Evolutionary conservation across 1,140 invertebrate species (phyloP).

Genomic region (Solenopsis invicta): DNA sequence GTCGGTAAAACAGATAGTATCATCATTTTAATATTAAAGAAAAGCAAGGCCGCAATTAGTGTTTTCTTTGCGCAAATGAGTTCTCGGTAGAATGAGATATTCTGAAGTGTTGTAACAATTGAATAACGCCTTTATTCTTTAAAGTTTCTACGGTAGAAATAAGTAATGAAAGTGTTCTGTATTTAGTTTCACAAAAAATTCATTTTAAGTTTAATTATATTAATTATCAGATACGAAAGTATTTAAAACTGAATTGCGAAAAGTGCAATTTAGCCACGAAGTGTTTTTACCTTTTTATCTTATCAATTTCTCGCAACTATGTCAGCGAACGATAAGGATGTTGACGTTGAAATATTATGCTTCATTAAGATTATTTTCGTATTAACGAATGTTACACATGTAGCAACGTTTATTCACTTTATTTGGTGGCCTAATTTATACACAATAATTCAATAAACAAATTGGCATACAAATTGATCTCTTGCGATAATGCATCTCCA

Average conservation of each 20-base stretch:
- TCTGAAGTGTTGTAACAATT: background rate
- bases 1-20: no score
- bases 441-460: background rate
- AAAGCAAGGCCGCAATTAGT: background rate
- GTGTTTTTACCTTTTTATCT: background rate
- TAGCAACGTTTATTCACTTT: background rate
- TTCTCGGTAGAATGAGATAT: background rate
- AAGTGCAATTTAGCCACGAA: background rate
- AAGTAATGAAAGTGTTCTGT: background rate
- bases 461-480: background rate
- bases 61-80: background rate
- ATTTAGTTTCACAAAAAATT: background rate
- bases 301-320: background rate
- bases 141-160: background rate
- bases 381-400: background rate
- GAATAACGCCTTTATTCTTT: background rate
- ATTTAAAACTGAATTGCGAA: background rate
- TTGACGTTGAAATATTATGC: background rate
- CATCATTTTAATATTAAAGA: no score
- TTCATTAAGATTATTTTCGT: background rate
- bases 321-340: background rate
- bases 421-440: background rate
- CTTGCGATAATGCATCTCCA: constrained; percentile 10
- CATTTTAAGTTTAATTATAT: background rate
- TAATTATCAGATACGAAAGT: background rate